Conservation (phyloP, 2,797 vertebrate species). For the Pampus argenteus region DNA sequence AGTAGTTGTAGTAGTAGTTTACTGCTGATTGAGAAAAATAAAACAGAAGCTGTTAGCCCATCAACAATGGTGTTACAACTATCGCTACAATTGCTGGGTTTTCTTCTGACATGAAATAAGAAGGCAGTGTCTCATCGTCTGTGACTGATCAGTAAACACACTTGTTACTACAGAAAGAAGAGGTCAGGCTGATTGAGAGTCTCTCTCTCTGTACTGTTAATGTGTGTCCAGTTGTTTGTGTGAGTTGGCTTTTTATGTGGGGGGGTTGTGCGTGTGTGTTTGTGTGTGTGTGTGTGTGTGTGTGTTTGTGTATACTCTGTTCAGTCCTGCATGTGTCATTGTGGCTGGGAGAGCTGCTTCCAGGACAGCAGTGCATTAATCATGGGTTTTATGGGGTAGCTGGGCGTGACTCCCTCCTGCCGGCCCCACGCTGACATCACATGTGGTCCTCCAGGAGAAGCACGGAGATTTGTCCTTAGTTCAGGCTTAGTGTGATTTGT, state of each 20-base stretch:
- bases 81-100: background rate
- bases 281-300: conserved; percentile 26
- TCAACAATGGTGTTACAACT: background rate
- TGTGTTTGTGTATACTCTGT: conserved; percentile 32
- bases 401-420: conserved; percentile 70
- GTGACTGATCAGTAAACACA: conserved; percentile 35
- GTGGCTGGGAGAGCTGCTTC: conserved; percentile 66
- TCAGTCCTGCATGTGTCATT: conserved; percentile 68
- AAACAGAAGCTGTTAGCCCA: background rate
- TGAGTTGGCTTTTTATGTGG: conserved; percentile 13
- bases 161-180: conserved; percentile 32
- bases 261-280: conserved; percentile 11
- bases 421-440: conserved; percentile 58
- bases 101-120: conserved; percentile 4
- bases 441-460: conserved; percentile 64
- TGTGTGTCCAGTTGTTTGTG: conserved; percentile 10
- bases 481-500: conserved; percentile 43
- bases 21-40: background rate
- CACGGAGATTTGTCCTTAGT: conserved; percentile 59
- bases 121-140: conserved; percentile 16
- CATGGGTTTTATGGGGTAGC: conserved; percentile 77
- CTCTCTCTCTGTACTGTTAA: conserved; percentile 10
- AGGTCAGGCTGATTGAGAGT: conserved; percentile 49
- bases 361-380: conserved; percentile 79
- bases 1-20: too few relatives aligned